phyloP scores from a whole-genome alignment of 2,888 invertebrate species.

The Dyspetes luteomarginatus region DNA sequence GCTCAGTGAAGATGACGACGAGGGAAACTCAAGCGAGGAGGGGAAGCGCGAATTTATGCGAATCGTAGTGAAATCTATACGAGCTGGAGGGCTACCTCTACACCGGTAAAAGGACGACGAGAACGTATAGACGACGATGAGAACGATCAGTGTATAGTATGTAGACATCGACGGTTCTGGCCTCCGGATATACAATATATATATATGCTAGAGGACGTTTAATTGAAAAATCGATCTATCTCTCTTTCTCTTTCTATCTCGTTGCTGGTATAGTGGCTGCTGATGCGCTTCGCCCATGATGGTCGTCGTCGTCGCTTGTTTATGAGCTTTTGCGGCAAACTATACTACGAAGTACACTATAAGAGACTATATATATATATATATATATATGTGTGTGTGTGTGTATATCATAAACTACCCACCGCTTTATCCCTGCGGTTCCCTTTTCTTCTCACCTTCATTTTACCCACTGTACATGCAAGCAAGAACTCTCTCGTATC shows the following conservation, averaged over 20 bases:
- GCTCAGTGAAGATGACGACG: conserved; percentile 5
- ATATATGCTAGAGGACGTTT: conserved; percentile 49
- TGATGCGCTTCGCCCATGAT: conserved; percentile 42
- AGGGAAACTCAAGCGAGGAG: neutral
- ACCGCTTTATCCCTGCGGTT: neutral
- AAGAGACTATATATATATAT: no score
- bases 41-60: conserved; percentile 65
- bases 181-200: conserved; percentile 18
- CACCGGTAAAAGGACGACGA: conserved; percentile 35
- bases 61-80: conserved; percentile 64
- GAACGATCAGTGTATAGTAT: conserved; percentile 37
- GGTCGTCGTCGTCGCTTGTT: conserved; percentile 56
- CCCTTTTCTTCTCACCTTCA: neutral
- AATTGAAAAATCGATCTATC: conserved; percentile 67
- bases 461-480: conserved; percentile 26
- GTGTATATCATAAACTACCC: no score
- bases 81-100: conserved; percentile 30
- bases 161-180: conserved; percentile 37
- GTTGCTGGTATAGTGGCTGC: conserved; percentile 28
- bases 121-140: conserved; percentile 44
- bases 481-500: conserved; percentile 27
- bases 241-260: conserved; percentile 51
- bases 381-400: no score
- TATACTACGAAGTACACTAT: conserved; percentile 42
- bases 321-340: conserved; percentile 61